These are phyloP conservation scores for Drosophila subquinaria DNA, from an alignment of 2,888 invertebrate genomes.

Conservation along the genomic window DNA sequence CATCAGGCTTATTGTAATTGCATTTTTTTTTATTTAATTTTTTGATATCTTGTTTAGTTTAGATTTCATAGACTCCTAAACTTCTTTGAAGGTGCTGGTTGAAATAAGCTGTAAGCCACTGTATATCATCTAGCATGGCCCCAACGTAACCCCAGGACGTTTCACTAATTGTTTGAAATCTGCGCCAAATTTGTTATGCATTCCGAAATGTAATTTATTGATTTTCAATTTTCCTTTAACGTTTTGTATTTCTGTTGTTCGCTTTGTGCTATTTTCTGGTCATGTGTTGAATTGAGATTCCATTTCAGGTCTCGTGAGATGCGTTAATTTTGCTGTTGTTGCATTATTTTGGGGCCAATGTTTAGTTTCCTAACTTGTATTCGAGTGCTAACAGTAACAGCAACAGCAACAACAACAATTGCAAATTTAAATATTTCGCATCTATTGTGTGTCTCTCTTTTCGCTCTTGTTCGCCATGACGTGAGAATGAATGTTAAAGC, in stretches of 20 bases:
- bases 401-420: slow-evolving; percentile 32
- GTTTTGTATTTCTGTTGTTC: neutral
- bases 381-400: slow-evolving; percentile 3
- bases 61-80: too few species aligned
- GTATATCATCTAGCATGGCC: neutral
- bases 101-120: too few species aligned
- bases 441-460: slow-evolving; percentile 27
- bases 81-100: too few species aligned
- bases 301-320: slow-evolving; percentile 41
- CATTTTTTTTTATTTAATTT: too few species aligned
- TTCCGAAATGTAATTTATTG: slow-evolving; percentile 32
- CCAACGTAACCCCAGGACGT: neutral
- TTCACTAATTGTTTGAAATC: neutral
- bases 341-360: slow-evolving; percentile 11
- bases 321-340: slow-evolving; percentile 28
- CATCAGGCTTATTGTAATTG: too few species aligned
- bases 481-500: slow-evolving; percentile 55
- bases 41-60: too few species aligned
- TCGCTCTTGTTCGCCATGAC: slow-evolving; percentile 18
- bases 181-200: slow-evolving; percentile 12
- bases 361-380: slow-evolving; percentile 18
- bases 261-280: neutral
- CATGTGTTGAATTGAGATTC: neutral
- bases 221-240: slow-evolving; percentile 32
- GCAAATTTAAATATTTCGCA: slow-evolving; percentile 40